phyloP scores from a whole-genome alignment of 2,888 invertebrate species.

The Clivina fossor region DNA sequence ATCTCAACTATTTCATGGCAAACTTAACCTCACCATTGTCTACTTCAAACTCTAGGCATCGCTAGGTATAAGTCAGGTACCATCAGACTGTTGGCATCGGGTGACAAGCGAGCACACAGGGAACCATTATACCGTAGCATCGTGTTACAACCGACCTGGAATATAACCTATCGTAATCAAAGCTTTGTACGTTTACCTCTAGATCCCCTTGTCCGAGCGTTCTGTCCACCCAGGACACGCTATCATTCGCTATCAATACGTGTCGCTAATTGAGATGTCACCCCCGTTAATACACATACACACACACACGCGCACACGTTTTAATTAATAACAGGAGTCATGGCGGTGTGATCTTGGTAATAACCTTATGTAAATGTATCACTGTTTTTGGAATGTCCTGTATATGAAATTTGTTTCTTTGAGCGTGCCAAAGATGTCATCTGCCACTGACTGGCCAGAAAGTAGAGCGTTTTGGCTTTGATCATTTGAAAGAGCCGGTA shows the following conservation, averaged over 20 bases:
- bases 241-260: constrained; percentile 16
- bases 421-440: too few species aligned
- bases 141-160: not conserved
- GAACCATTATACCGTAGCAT: constrained; percentile 15
- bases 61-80: too few species aligned
- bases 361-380: constrained; percentile 21
- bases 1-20: too few species aligned
- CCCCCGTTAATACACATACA: too few species aligned
- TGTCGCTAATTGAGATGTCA: constrained; percentile 20
- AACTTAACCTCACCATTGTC: too few species aligned
- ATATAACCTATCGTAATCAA: constrained; percentile 20
- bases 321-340: constrained; percentile 26
- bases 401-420: too few species aligned
- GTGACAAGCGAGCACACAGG: constrained; percentile 4
- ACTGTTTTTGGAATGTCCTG: too few species aligned
- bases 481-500: too few species aligned
- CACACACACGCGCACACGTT: constrained; percentile 8
- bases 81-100: not conserved
- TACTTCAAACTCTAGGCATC: too few species aligned
- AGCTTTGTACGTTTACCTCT: constrained; percentile 10
- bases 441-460: too few species aligned
- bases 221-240: too few species aligned
- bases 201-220: not conserved
- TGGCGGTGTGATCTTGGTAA: constrained; percentile 17
- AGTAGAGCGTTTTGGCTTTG: too few species aligned